phyloP scores from a whole-genome alignment of 2,797 vertebrate species.

The Neosilurus mollespiculum region DNA sequence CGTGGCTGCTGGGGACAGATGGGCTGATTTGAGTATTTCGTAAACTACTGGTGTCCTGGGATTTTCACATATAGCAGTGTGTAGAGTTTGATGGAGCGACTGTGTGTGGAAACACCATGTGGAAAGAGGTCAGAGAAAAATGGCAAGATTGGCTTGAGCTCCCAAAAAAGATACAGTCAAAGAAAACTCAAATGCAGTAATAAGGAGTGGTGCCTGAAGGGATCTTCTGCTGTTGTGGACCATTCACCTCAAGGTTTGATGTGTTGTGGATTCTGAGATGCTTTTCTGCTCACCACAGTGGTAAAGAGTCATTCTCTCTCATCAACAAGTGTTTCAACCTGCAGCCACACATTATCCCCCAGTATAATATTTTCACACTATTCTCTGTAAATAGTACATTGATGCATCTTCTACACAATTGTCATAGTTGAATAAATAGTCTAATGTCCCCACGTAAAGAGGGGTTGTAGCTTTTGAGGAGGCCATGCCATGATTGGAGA shows the following conservation, averaged over 20 bases:
- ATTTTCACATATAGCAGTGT: background rate
- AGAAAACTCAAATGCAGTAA: background rate
- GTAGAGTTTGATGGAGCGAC: background rate
- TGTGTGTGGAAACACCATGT: background rate
- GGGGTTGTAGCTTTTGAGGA: background rate
- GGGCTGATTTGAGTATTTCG: background rate
- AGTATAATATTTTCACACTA: too few species aligned
- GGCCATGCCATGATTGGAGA: background rate
- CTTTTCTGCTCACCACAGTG: too few species aligned
- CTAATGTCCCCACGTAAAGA: constrained; percentile 17
- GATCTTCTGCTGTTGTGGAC: too few species aligned
- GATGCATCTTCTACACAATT: background rate
- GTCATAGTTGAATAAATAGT: constrained; percentile 1
- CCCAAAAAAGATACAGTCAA: background rate
- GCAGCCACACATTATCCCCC: too few species aligned
- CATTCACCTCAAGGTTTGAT: too few species aligned
- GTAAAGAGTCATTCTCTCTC: too few species aligned
- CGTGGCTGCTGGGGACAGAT: background rate
- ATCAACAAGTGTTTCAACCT: too few species aligned
- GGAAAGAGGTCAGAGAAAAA: background rate
- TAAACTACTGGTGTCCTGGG: background rate
- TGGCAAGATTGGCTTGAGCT: background rate
- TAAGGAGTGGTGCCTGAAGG: background rate
- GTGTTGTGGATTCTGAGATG: too few species aligned
- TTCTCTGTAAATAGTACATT: too few species aligned